A percentile compares a stretch with the other conserved stretches of the same genome.
Conservation (phyloP, 2,113 vertebrate species). For the Arothron firmamentum region DNA sequence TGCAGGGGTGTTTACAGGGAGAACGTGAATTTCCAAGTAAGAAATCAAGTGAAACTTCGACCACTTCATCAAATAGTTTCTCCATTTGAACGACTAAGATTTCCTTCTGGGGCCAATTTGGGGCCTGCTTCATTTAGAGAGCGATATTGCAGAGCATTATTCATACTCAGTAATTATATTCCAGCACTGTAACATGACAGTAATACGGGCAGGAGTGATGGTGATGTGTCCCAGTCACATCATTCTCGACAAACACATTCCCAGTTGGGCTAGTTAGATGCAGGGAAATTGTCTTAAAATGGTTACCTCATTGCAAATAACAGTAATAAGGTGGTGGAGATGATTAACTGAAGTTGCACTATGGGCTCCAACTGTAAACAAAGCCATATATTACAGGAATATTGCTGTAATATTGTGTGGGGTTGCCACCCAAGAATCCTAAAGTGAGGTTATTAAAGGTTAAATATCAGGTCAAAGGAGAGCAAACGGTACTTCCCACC, state of each 20-base stretch:
- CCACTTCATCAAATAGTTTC: constrained; percentile 68
- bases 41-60: constrained; percentile 57
- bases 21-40: constrained; percentile 40
- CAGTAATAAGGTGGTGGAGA: constrained; percentile 78
- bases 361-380: constrained; percentile 58
- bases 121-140: constrained; percentile 61
- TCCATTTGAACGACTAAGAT: constrained; percentile 56
- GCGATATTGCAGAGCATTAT: constrained; percentile 77
- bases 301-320: constrained; percentile 83
- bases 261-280: constrained; percentile 85
- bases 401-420: constrained; percentile 51
- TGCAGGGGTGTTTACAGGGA: constrained; percentile 28
- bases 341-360: constrained; percentile 73
- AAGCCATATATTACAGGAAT: constrained; percentile 67
- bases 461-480: constrained; percentile 14
- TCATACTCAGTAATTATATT: constrained; percentile 82
- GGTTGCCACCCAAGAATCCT: constrained; percentile 36
- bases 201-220: constrained; percentile 86
- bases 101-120: constrained; percentile 71
- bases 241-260: constrained; percentile 82
- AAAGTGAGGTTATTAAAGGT: constrained; percentile 48
- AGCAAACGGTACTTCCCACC: constrained; percentile 24
- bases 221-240: constrained; percentile 81
- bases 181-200: constrained; percentile 82
- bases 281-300: constrained; percentile 83